Base-by-base conservation (phyloP, 2,888 invertebrate species). In the Drosophila ustulata region DNA sequence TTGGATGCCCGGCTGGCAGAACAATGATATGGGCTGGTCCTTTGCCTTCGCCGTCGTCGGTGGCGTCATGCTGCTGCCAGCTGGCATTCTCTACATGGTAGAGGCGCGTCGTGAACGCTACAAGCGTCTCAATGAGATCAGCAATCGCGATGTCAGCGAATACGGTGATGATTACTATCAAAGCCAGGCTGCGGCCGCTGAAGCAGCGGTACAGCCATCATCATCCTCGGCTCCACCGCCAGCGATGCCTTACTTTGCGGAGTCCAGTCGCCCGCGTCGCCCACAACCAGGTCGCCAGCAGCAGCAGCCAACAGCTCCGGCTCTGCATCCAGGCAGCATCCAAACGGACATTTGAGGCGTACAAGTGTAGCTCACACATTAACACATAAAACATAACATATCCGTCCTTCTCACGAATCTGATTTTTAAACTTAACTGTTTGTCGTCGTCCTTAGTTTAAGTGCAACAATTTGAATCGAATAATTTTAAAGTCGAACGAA, bases 1-100 rank as follows among this genome's bases (percentile, higher is more conserved):
- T 89, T 98, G 98, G 96, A 97, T 99, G 97, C 98, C 98, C 0
- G 95, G 97, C 88, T 97, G 98, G 96, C 97, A 98, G 87, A 96
- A 98, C 91, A 99, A 99, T 93, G 96, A 97, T 91, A 94, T 98
- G 59, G 96, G 98, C 9, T 99, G 98, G 98, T 97, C 98, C 0
- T 99, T 95, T 93, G 98, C 97, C 1, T 93, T 98, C 37, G 98
- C 95, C 18, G 96, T 95, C 1, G 93, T 97, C 46, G 98, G 98
- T 2, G 95, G 96, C 1, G 93, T 97, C 30, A 92, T 95, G 46
- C 93, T 97, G 2, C 94, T 96, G 68, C 95, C 97, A 1, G 95
- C 96, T 8, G 97, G 97, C 8, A 94, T 95, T 51, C 93, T 98
- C 5, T 98, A 96, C 90, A 93, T 97, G 71, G 94, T 97, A 0